Conservation (phyloP, 35 echinoderm and acorn worm genomes). For the Apostichopus japonicus region DNA sequence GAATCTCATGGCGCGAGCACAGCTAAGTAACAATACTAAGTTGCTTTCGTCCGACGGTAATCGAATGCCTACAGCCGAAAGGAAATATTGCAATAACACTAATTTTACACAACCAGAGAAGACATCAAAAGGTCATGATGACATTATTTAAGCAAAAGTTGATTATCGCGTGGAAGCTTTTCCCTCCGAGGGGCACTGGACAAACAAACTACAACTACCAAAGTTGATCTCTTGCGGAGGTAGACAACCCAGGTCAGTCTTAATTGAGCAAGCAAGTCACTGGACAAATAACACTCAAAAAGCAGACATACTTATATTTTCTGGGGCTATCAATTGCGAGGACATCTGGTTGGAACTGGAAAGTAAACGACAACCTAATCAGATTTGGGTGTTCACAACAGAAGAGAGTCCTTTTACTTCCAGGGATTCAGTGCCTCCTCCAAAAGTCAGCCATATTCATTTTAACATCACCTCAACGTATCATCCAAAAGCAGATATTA, state of each 20-base stretch:
- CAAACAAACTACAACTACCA: too few relatives aligned
- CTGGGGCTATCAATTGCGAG: background rate
- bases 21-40: too few relatives aligned
- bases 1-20: too few relatives aligned
- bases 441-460: background rate
- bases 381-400: conserved; percentile 12
- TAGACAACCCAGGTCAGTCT: too few relatives aligned
- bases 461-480: conserved; percentile 23
- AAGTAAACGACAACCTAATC: background rate
- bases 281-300: background rate
- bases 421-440: background rate
- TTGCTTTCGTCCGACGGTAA: background rate
- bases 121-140: too few relatives aligned
- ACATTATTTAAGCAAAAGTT: too few relatives aligned
- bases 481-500: conserved; percentile 21
- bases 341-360: background rate
- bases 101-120: too few relatives aligned
- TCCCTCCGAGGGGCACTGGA: too few relatives aligned
- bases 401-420: background rate
- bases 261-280: too few relatives aligned
- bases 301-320: background rate
- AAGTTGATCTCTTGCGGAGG: too few relatives aligned
- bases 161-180: too few relatives aligned
- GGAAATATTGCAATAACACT: too few relatives aligned
- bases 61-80: background rate